These are phyloP conservation scores for Caenorhabditis panamensis DNA, from an alignment of 2,888 invertebrate genomes.

Conservation along the genomic window DNA sequence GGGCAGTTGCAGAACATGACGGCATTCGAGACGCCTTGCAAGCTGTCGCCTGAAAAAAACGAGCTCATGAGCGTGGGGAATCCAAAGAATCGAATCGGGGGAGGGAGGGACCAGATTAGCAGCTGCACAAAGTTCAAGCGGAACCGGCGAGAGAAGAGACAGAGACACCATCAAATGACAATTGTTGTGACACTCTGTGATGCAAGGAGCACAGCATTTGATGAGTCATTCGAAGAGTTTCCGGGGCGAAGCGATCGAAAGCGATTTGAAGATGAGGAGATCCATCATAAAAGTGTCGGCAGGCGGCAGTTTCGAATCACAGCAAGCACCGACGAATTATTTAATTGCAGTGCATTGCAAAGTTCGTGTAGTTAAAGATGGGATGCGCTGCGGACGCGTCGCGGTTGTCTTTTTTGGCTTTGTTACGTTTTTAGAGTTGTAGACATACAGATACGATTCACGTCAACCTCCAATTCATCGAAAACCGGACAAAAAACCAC, in stretches of 20 bases:
- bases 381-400: no score
- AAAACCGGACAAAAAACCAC: no score
- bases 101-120: no score
- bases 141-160: not conserved
- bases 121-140: constrained; percentile 24
- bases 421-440: no score
- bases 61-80: not conserved
- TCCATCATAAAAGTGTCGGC: constrained; percentile 46
- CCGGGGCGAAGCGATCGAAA: not conserved
- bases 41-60: constrained; percentile 56
- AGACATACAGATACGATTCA: no score
- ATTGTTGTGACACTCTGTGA: constrained; percentile 61
- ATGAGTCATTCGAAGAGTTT: constrained; percentile 42
- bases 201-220: constrained; percentile 32
- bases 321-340: no score
- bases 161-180: constrained; percentile 27
- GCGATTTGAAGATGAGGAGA: constrained; percentile 5
- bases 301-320: constrained; percentile 8
- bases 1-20: constrained; percentile 59
- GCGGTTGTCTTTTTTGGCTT: no score
- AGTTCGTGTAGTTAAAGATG: no score
- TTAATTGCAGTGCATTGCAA: no score
- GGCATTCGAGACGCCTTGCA: constrained; percentile 45
- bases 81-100: no score
- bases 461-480: no score